phyloP scores from a whole-genome alignment of 2,888 invertebrate genomes.

The Anaspis maculata region DNA sequence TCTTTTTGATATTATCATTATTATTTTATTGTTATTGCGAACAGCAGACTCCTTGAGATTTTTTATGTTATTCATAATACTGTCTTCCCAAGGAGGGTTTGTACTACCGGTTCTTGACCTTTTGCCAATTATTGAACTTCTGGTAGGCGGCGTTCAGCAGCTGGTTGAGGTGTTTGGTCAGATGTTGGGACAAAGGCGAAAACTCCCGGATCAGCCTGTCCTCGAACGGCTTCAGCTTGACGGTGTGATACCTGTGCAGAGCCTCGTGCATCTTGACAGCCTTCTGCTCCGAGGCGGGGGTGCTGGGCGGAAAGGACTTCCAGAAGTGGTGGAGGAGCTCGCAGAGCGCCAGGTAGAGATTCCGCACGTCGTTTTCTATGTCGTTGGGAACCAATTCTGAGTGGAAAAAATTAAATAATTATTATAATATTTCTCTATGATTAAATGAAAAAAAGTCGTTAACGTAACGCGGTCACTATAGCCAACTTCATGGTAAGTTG shows the following conservation, averaged over 20 bases:
- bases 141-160: conserved; percentile 77
- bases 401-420: conserved; percentile 3
- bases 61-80: neutral
- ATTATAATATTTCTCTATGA: neutral
- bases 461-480: too few relatives aligned
- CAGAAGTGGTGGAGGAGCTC: conserved; percentile 93
- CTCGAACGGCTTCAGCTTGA: conserved; percentile 81
- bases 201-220: conserved; percentile 74
- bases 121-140: conserved; percentile 81
- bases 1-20: too few relatives aligned
- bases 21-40: too few relatives aligned
- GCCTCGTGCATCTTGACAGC: conserved; percentile 85
- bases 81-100: neutral
- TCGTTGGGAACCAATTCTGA: conserved; percentile 77
- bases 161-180: conserved; percentile 81
- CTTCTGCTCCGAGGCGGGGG: conserved; percentile 66
- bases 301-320: conserved; percentile 82
- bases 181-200: conserved; percentile 68
- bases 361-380: conserved; percentile 74
- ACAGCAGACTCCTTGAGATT: neutral
- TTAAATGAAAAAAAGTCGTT: too few relatives aligned
- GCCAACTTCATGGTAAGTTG: too few relatives aligned
- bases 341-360: conserved; percentile 76
- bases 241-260: conserved; percentile 77
- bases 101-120: conserved; percentile 37